These are phyloP conservation scores for Lepus townsendii DNA, from an alignment of 2,797 vertebrate genomes.

Conservation along the genomic window DNA sequence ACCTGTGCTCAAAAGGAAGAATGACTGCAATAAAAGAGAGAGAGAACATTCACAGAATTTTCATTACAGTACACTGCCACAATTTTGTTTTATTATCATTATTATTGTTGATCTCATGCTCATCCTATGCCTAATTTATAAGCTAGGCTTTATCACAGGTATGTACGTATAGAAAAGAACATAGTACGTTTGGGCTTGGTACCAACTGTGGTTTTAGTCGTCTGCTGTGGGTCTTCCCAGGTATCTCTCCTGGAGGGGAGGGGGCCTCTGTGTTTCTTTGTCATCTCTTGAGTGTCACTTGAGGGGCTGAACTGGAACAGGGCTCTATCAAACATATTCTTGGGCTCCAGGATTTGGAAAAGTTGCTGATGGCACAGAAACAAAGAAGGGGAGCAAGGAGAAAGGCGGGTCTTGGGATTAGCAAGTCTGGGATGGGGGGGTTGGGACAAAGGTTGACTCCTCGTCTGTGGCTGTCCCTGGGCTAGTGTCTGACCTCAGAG, in stretches of 20 bases:
- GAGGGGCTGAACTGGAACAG: background rate
- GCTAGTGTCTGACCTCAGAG: fast-evolving
- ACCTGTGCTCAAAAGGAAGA: background rate
- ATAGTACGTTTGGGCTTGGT: background rate
- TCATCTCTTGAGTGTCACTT: background rate
- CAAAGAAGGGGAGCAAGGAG: background rate
- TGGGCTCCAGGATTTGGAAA: background rate
- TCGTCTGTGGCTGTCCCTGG: background rate
- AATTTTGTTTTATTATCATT: background rate
- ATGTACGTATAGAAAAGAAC: background rate
- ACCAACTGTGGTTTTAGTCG: background rate
- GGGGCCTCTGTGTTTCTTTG: background rate
- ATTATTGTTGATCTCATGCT: background rate
- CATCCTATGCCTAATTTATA: background rate
- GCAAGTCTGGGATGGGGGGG: fast-evolving
- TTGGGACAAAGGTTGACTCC: fast-evolving
- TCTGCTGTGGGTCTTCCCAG: background rate
- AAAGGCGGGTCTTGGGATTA: too few relatives aligned
- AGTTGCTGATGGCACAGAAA: background rate
- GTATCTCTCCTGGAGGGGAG: background rate
- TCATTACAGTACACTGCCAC: background rate
- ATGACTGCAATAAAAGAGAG: background rate
- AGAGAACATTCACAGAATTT: background rate
- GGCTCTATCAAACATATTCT: background rate
- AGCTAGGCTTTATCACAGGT: background rate